Evolutionary conservation across 2,888 invertebrate species (phyloP).

Genomic region (Xanthia icteritia): DNA sequence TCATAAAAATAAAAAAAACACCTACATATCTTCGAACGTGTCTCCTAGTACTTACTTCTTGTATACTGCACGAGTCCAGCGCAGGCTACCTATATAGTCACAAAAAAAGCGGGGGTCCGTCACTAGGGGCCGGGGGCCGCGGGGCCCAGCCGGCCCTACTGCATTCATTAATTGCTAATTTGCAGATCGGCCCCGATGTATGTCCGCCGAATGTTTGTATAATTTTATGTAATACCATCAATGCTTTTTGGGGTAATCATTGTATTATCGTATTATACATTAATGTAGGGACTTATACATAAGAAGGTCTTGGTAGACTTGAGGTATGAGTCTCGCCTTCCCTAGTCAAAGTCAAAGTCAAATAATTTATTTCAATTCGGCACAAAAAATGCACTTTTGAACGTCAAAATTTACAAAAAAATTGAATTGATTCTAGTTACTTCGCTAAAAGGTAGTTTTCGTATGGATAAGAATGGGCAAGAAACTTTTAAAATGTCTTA

Average conservation of each 20-base stretch:
- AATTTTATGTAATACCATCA: slow-evolving; percentile 63
- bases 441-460: no score
- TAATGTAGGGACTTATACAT: not conserved
- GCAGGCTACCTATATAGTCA: slow-evolving; percentile 83
- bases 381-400: no score
- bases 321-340: no score
- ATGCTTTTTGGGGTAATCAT: slow-evolving; percentile 59
- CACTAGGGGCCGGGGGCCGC: slow-evolving; percentile 64
- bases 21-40: slow-evolving; percentile 66
- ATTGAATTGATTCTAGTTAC: no score
- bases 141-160: slow-evolving; percentile 74
- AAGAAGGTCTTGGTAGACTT: not conserved
- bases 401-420: no score
- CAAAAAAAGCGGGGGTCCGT: slow-evolving; percentile 75
- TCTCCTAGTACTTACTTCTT: slow-evolving; percentile 65
- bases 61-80: slow-evolving; percentile 74
- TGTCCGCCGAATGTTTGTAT: slow-evolving; percentile 69
- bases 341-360: no score
- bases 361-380: no score
- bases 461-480: no score
- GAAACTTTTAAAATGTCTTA: no score
- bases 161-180: slow-evolving; percentile 90
- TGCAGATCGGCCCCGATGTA: slow-evolving; percentile 85
- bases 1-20: not conserved
- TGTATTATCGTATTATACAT: slow-evolving; percentile 6